Base-by-base conservation (phyloP, 2,113 vertebrate genomes). In the Uropsilus gracilis region DNA sequence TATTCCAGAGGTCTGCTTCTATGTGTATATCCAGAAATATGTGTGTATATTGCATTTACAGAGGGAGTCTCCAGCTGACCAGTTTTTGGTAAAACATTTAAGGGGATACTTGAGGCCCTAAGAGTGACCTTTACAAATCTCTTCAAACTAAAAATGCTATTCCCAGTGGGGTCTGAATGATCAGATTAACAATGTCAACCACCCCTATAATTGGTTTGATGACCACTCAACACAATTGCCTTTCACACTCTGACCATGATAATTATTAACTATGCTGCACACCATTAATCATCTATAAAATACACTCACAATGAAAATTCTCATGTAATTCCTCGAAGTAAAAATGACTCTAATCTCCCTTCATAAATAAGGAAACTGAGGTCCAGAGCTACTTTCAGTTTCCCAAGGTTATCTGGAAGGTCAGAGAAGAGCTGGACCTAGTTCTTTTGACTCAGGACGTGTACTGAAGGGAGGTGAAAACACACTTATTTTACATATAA, bases 21-120 rank as follows among this genome's bases (percentile, higher is more conserved):
- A 13, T 61, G 50, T 73, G 64, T 61, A 11, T 30, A 48, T 53
- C 80, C 55, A 81, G 72, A 85, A 59, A 46, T 71, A 71, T 71
- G 8, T 24, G 11, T 24, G 68, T 59, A 71, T 44, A 39, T 1
- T 80, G 10, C 37, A n/a, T 50, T 63, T 87, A 73, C 32, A n/a
- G 32, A 72, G 66, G 37, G n/a, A 69, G 26, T 66, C 48, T 75
- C 30, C 57, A 37, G 39, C 55, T 66, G 50, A 75, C 18, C 24
- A 3, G 16, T 61, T 86, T 95, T 81, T 64, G 50, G 72, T 86
- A 80, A 95, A 83, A 75, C 13, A 84, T 57, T 81, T 34, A 89
- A 81, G 44, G 44, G 32, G 73, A 20, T 80, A 32, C 24, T 4
- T 12, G 22, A 37, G 30, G 6, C 61, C 30, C 55, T 18, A 3